Evolutionary conservation across 2,797 vertebrate genomes (phyloP).

Genomic region (Karalla daura): DNA sequence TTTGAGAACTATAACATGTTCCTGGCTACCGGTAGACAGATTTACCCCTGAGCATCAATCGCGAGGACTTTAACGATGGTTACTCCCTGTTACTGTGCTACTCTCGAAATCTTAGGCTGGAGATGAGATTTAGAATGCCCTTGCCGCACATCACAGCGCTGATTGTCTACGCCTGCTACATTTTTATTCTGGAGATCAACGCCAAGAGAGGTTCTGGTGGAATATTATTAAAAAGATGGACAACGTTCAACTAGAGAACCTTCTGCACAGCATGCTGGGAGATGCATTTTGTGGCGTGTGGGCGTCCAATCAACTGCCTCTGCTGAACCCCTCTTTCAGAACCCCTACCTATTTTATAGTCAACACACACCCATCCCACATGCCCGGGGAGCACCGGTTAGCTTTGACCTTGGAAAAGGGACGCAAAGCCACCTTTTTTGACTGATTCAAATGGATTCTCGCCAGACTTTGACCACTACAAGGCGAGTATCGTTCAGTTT

Average conservation of each 20-base stretch:
- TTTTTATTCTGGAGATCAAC: background rate
- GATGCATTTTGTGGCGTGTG: background rate
- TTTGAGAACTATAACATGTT: constrained; percentile 3
- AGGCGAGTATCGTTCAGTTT: background rate
- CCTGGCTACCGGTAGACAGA: background rate
- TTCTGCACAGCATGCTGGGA: background rate
- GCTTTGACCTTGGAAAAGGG: too few relatives aligned
- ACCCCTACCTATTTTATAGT: background rate
- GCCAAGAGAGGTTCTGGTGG: background rate
- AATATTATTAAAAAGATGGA: background rate
- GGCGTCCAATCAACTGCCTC: background rate
- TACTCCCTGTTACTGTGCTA: background rate
- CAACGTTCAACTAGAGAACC: background rate
- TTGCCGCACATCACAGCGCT: background rate
- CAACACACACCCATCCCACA: background rate
- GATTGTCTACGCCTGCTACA: background rate
- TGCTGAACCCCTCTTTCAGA: background rate
- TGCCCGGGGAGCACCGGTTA: background rate
- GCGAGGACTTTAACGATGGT: background rate
- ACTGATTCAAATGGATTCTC: background rate
- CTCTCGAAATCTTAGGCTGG: background rate
- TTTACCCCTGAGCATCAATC: background rate
- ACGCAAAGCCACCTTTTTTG: background rate
- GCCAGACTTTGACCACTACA: background rate
- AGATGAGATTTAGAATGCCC: background rate